Evolutionary conservation across 2,113 vertebrate genomes (phyloP), one percentile per base, ranked within the genome.

Genomic region (Nerophis lumbriciformis): DNA sequence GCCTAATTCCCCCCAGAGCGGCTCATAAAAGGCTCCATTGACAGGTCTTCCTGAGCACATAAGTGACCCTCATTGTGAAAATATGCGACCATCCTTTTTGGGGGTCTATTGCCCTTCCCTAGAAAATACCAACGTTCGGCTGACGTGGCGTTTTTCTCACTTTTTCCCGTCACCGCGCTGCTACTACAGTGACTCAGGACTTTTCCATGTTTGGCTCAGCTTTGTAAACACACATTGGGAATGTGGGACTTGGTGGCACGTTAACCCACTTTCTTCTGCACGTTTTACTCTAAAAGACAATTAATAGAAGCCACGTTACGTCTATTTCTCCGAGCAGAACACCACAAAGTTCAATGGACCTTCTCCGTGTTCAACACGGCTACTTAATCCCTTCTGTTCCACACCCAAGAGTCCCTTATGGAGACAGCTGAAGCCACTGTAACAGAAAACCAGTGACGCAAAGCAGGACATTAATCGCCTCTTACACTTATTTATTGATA

Each of bases 11-110:
- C 79, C 64, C 79, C 53, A 62, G 69, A 39, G 48, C 6, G 49
- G 49, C 53, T 74, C 78, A 89, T 90, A 88, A 90, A 86, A 81
- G 81, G 59, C 37, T 70, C 81, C 81, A 88, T 89, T 89, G 87
- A 91, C 76, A 74, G 75, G 42, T 71, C 77, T 86, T 87, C 85
- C 83, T 85, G 81, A 82, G 81, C 79, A 85, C 79, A 84, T 81
- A 79, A 83, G 73, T 81, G 73, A 79, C 73, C 70, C 77, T 83
- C 83, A 81, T 83, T 88, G 85, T 83, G 71, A 81, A 89, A 86
- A 76, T 82, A 82, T 87, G 79, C 81, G 83, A 68, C 37, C 70
- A 68, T 69, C 48, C 44, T 76, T 71, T 74, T 45, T 45, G 42
- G 62, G 66, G 69, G 71, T 15, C 73, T 70, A 68, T 73, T 65